Evolutionary conservation across 2,797 vertebrate genomes (phyloP), one percentile per base, ranked within the genome.

Genomic region (Fistularia tabacaria): DNA sequence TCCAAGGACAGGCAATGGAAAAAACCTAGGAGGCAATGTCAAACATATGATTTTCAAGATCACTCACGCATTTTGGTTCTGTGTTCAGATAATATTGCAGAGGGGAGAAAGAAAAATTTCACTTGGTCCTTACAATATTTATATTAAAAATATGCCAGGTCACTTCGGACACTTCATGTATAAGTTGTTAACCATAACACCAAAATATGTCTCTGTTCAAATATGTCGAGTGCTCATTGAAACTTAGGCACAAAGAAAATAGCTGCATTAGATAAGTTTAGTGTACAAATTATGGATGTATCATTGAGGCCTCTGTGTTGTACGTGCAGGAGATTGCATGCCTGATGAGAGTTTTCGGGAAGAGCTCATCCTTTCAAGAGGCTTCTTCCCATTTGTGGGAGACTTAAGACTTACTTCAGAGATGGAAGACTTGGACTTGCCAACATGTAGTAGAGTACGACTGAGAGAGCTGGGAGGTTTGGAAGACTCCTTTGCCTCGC

Each of bases 341-440:
- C 93, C 93, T 42, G 93, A 90, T 64, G 95, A 88, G 81, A 94
- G 89, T 68, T 93, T 97, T 83, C 91, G 92, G 76, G 92, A 91
- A 8, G 94, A 90, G 0, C 77, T 62, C 70, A 60, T 88, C 86
- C 89, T 94, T 69, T 95, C 93, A 1, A 88, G 74, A 60, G 93
- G 75, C 80, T 91, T 95, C 85, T 92, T 94, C 80, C 92, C 90
- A 8, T 91, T 90, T n/a, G 89, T 50, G 57, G 94, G 89, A 49
- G 90, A 86, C 73, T 91, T 93, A 61, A 84, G 80, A 76, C 87
- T 84, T 3, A 87, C 78, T 64, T 92, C 94, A 3, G 90, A 88
- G 72, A 84, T 76, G 92, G 95, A 95, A 93, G 96, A 95, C 94
- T 94, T 97, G 59, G 92, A 92, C 87, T 93, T 98, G 82, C 93